Evolutionary conservation across 2,888 invertebrate species (phyloP).

Genomic region (Xiphydria camelus): DNA sequence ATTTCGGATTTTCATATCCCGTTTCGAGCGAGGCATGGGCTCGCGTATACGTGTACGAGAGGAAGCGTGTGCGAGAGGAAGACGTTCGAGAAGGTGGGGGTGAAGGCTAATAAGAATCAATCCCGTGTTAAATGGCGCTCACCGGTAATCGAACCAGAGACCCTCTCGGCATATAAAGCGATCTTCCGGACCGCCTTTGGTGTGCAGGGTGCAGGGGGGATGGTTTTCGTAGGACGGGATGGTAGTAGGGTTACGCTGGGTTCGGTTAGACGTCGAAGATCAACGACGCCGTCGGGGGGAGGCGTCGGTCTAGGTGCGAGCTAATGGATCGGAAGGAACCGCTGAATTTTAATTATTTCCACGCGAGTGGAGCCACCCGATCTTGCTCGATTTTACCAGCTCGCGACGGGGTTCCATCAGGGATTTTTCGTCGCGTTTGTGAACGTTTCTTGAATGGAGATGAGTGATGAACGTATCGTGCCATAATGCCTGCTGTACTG

Average conservation of each 20-base stretch:
- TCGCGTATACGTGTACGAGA: too few relatives aligned
- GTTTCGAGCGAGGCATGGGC: too few relatives aligned
- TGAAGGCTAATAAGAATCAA: conserved; percentile 27
- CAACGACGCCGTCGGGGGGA: conserved; percentile 15
- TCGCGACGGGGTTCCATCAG: too few relatives aligned
- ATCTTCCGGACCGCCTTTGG: conserved; percentile 16
- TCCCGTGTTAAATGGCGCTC: conserved; percentile 30
- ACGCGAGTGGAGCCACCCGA: conserved; percentile 14
- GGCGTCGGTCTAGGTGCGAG: conserved; percentile 7
- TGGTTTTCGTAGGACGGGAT: conserved; percentile 3
- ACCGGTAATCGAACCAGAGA: conserved; percentile 26
- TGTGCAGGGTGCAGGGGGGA: conserved; percentile 6
- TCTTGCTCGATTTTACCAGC: too few relatives aligned
- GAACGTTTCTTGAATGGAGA: too few relatives aligned
- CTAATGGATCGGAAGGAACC: conserved; percentile 27
- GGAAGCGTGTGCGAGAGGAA: too few relatives aligned
- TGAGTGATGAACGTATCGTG: too few relatives aligned
- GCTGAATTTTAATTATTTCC: conserved; percentile 31
- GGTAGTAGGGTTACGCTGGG: conserved; percentile 4
- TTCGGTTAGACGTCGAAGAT: conserved; percentile 19
- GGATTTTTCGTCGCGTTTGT: too few relatives aligned
- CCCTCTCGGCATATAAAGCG: conserved; percentile 23
- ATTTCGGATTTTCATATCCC: too few relatives aligned
- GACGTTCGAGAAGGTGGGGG: conserved; percentile 16
- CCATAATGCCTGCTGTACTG: too few relatives aligned